Evolutionary conservation across 2,113 vertebrate genomes (phyloP).

Genomic region (Atrichornis clamosus): DNA sequence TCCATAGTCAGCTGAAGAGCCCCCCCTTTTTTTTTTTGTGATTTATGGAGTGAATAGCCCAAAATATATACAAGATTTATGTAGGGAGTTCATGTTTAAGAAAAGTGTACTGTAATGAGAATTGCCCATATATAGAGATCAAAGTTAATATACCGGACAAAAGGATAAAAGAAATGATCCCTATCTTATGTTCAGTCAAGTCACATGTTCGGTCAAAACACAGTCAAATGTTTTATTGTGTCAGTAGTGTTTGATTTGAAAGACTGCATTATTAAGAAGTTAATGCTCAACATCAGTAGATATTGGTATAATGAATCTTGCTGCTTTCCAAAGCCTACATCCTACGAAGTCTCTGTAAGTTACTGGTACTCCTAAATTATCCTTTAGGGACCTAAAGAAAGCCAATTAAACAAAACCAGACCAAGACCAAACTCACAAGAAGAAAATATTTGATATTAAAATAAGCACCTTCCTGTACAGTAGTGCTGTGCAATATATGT

Average conservation of each 20-base stretch:
- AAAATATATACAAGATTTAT: conserved; percentile 20
- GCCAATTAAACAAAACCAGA: background rate
- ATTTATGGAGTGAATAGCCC: background rate
- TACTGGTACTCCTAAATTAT: conserved; percentile 31
- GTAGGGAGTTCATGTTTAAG: conserved; percentile 13
- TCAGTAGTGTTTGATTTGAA: conserved; percentile 33
- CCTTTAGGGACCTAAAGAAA: conserved; percentile 17
- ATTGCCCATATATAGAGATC: conserved; percentile 51
- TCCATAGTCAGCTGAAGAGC: background rate
- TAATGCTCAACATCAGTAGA: conserved; percentile 9
- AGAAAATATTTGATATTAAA: background rate
- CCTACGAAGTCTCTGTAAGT: conserved; percentile 18
- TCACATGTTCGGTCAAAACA: no score
- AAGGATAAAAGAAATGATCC: conserved; percentile 40
- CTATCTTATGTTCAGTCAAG: conserved; percentile 38
- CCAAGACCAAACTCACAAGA: background rate
- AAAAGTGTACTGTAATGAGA: conserved; percentile 39
- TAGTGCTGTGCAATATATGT: background rate
- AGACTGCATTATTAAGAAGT: conserved; percentile 63
- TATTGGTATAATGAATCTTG: background rate
- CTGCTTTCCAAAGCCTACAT: background rate
- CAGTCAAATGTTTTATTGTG: conserved; percentile 56
- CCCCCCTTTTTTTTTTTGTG: background rate
- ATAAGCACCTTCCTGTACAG: background rate
- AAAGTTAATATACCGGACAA: conserved; percentile 46